Evolutionary conservation across 1,140 invertebrate species (phyloP).

Genomic region (Drosophila subpulchrella): DNA sequence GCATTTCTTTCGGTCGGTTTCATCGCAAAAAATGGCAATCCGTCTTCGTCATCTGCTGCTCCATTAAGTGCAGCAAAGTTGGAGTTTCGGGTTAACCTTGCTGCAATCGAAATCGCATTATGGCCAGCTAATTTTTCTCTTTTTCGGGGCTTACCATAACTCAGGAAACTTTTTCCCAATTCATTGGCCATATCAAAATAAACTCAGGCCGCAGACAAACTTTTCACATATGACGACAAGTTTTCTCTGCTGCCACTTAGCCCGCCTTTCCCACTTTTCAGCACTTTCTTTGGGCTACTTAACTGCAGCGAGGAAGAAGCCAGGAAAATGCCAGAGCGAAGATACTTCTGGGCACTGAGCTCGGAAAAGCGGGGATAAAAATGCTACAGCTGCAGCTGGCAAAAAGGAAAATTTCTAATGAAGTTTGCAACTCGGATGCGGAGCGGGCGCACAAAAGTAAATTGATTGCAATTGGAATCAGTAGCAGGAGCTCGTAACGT

Average conservation of each 20-base stretch:
- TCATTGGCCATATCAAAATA: conserved; percentile 75
- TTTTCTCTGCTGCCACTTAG: conserved; percentile 56
- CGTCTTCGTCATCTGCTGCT: conserved; percentile 20
- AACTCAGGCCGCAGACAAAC: conserved; percentile 72
- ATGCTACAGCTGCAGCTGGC: conserved; percentile 47
- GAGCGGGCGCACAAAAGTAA: conserved; percentile 74
- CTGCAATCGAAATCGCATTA: conserved; percentile 49
- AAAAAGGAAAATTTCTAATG: conserved; percentile 78
- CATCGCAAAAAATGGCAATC: conserved; percentile 2
- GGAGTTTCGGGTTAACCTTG: conserved; percentile 18
- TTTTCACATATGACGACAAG: conserved; percentile 81
- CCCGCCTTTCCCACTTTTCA: conserved; percentile 17
- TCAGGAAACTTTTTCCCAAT: conserved; percentile 55
- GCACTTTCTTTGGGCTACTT: conserved; percentile 62
- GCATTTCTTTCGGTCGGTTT: neutral
- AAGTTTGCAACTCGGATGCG: conserved; percentile 80
- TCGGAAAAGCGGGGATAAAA: conserved; percentile 44
- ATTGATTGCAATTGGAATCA: conserved; percentile 83
- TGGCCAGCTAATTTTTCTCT: conserved; percentile 40
- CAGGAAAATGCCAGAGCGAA: conserved; percentile 11
- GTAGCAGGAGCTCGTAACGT: conserved; percentile 82
- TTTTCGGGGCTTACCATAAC: conserved; percentile 44
- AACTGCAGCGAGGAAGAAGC: conserved; percentile 56
- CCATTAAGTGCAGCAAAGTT: conserved; percentile 27
- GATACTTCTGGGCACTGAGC: conserved; percentile 1